A percentile compares a stretch with the other conserved stretches of the same genome.
Conservation (phyloP, 2,113 vertebrate species). For the Onychostoma macrolepis region DNA sequence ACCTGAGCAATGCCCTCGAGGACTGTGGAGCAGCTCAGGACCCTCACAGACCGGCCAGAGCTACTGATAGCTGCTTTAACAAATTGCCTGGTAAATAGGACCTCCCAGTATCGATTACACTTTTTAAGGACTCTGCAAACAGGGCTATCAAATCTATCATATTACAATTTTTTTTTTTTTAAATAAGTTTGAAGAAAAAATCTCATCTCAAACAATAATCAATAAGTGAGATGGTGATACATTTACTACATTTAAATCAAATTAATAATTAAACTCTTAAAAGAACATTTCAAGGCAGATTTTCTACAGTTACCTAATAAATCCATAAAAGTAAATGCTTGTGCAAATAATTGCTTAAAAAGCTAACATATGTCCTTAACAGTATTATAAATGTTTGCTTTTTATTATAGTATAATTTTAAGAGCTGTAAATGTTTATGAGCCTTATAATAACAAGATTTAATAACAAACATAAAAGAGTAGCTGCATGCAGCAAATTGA, state of each 20-base stretch:
- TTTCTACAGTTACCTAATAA: not conserved
- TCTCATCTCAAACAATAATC: not conserved
- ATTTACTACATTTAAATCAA: not conserved
- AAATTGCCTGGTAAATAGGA: constrained; percentile 62
- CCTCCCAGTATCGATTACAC: constrained; percentile 46
- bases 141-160: not conserved
- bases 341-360: not conserved
- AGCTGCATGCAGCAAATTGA: not conserved
- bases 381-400: not conserved
- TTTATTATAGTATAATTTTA: not conserved
- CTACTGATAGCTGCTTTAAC: constrained; percentile 58
- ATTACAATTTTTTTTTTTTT: too few species aligned
- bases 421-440: not conserved
- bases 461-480: not conserved
- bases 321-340: not conserved
- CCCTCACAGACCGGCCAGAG: constrained; percentile 47
- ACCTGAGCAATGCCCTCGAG: constrained; percentile 56
- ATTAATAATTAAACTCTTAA: not conserved
- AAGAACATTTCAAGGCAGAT: not conserved
- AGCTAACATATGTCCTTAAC: not conserved
- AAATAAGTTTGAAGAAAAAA: not conserved
- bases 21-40: constrained; percentile 34
- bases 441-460: not conserved
- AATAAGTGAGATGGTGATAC: not conserved
- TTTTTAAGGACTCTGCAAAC: constrained; percentile 22